Base-by-base conservation (phyloP, 2,888 invertebrate genomes). In the Epirrita christyi region DNA sequence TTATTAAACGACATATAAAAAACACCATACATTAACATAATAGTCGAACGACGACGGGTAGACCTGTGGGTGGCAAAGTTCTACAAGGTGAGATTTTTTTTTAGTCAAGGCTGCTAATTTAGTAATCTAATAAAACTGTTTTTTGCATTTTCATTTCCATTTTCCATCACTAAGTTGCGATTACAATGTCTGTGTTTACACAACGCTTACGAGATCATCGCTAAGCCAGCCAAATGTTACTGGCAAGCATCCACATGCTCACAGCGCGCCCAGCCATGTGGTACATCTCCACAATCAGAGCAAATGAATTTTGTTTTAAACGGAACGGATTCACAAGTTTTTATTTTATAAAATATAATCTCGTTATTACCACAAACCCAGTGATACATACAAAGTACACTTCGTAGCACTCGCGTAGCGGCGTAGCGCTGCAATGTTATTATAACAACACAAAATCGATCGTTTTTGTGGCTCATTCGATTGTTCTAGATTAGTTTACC, bases 131-230 rank as follows among this genome's bases (percentile, higher is more conserved):
- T 59, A 57, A 64, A 56, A 59, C 36, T 41, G 50, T 47, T 55
- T 59, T 48, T 51, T 51, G 53, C 48, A 51, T 59, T n/a, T n/a
- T n/a, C n/a, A n/a, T 21, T 21, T 21, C 4, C 2, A 2, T 21
- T 21, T 41, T 48, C 34, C 45, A 66, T 61, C 54, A 56, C 56
- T 61, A 59, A 62, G 60, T 50, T 59, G 59, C 47, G 60, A 64
- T 64, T 55, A 62, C 62, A 66, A 62, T 62, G 62, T 56, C 60
- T 56, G 56, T 64, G 65, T 65, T 65, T 65, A 65, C 64, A 64
- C 61, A 64, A 44, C 59, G 63, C 63, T 62, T 64, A 67, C 61
- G 65, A 58, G 67, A 65, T 64, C 57, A 57, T 63, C 55, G 63
- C 60, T 41, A 43, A 60, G 47, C 55, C 63, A 61, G 65, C 65